Evolutionary conservation across 2,797 vertebrate genomes (phyloP).

Genomic region (Oceanodroma leucorhoa): DNA sequence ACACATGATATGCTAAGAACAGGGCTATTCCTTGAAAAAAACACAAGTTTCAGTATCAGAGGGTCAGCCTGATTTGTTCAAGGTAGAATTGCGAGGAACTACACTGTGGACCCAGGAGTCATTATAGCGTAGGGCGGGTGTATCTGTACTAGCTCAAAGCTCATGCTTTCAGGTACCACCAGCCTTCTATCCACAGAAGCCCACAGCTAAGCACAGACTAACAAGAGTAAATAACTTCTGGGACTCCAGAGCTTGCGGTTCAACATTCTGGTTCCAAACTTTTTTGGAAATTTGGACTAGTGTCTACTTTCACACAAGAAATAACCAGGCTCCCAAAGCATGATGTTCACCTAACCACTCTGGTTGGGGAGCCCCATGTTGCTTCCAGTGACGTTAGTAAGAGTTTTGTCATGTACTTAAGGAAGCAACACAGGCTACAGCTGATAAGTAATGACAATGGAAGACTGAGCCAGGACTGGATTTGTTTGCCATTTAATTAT

Average conservation of each 20-base stretch:
- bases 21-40: not conserved
- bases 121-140: accelerated
- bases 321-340: not conserved
- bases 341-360: not conserved
- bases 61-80: not conserved
- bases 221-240: not conserved
- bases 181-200: not conserved
- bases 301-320: not conserved
- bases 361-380: not conserved
- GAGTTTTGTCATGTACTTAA: not conserved
- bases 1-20: not conserved
- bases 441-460: not conserved
- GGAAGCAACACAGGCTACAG: not conserved
- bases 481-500: not conserved
- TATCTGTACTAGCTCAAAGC: not conserved
- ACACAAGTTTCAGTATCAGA: not conserved
- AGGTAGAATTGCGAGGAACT: not conserved
- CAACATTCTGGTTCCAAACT: not conserved
- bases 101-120: not conserved
- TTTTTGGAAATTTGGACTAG: not conserved
- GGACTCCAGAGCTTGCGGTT: not conserved
- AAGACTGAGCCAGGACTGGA: not conserved
- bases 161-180: not conserved
- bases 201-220: not conserved
- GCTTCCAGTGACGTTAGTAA: not conserved